Evolutionary conservation across 2,888 invertebrate genomes (phyloP), one percentile per base, ranked within the genome.

Genomic region (Caenorhabditis becei): DNA sequence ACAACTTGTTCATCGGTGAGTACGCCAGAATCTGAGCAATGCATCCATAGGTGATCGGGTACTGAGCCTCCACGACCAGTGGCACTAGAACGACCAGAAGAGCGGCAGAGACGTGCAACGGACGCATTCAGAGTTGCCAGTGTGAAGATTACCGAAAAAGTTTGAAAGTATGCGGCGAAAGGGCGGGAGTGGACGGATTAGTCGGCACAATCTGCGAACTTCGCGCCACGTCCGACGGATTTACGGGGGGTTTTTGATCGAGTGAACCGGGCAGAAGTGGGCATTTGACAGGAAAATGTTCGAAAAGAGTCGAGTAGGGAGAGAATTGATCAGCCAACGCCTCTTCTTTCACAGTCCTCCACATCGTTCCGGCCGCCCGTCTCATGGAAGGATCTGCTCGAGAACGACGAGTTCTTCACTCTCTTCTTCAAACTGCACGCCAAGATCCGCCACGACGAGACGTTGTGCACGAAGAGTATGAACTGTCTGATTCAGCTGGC

Each of bases 401-500:
- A 95, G 83, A 94, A 95, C 89, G 94, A 95, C 2, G 93, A 94
- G 82, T 92, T 96, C 18, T 91, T 95, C 59, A 93, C 94, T n/a
- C 91, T 96, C 47, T 95, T 96, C 92, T 96, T 95, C 91, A 94
- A 94, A 92, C 88, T 92, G 41, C 96, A 96, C 92, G 94, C 94
- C 93, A 95, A 95, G 92, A 94, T 96, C 5, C 93, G 96, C 58
- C 93, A 94, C 54, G 94, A 94, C 90, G 94, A 94, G 24, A 94
- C 94, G 54, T 92, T 96, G 87, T 94, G 95, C 10, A 94, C 94
- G 91, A 95, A 95, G 81, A 94, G 95, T 0, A 92, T 96, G 74
- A 95, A 94, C 66, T 96, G 96, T 91, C 92, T 97, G 56, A 94
- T 95, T 11, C 96, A 96, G 91, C 92, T 96, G 75, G 94, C 94